phyloP scores from a whole-genome alignment of 2,113 vertebrate species.

The Rhinolophus ferrumequinum region DNA sequence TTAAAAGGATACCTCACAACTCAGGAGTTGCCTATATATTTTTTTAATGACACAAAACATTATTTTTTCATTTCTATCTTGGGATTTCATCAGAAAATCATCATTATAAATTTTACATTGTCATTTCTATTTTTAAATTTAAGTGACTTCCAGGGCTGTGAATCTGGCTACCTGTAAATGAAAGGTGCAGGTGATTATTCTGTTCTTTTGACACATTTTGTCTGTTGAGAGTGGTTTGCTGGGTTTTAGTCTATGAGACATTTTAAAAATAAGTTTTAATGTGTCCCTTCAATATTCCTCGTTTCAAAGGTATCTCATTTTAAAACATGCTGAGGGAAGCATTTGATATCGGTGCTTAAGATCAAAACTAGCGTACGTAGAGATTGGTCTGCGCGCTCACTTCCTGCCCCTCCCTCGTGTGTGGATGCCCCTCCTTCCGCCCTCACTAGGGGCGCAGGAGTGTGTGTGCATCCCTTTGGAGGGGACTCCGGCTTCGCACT shows the following conservation, averaged over 20 bases:
- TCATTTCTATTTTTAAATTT: slow-evolving; percentile 60
- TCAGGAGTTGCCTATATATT: neutral
- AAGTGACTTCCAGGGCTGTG: neutral
- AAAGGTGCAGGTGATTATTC: neutral
- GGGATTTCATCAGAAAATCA: slow-evolving; percentile 52
- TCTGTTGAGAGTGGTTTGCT: neutral
- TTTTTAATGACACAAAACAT: neutral
- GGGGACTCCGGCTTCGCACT: neutral
- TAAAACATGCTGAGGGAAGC: neutral
- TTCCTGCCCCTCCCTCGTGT: too few relatives aligned
- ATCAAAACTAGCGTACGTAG: neutral
- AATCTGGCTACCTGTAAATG: slow-evolving; percentile 15
- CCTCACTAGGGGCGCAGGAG: neutral
- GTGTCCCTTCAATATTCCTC: slow-evolving; percentile 44
- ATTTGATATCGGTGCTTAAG: neutral
- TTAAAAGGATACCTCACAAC: neutral
- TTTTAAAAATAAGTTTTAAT: slow-evolving; percentile 42
- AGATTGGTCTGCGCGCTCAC: neutral
- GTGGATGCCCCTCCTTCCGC: too few relatives aligned
- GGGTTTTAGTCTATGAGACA: neutral
- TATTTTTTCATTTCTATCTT: slow-evolving; percentile 55
- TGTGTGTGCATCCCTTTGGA: too few relatives aligned
- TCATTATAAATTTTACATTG: slow-evolving; percentile 53
- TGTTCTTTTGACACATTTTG: neutral
- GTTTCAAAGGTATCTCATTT: slow-evolving; percentile 26